Evolutionary conservation across 2,113 vertebrate genomes (phyloP).

Genomic region (Bos indicus): DNA sequence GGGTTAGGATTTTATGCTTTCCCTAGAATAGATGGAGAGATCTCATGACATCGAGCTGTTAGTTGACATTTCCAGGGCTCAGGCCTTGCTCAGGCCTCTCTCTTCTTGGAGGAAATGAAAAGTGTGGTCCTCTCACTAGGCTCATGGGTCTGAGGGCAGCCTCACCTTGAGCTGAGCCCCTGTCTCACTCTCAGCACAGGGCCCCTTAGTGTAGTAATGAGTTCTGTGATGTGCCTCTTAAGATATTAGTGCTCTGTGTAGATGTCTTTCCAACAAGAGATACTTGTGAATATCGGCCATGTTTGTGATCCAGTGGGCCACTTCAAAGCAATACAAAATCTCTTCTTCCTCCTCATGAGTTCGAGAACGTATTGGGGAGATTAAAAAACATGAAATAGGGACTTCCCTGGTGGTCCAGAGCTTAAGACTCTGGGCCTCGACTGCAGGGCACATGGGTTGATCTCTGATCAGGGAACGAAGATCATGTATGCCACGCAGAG

Average conservation of each 20-base stretch:
- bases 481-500: background rate
- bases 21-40: background rate
- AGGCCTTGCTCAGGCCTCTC: background rate
- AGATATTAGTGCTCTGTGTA: background rate
- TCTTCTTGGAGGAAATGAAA: background rate
- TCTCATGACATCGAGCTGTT: background rate
- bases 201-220: background rate
- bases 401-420: background rate
- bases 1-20: background rate
- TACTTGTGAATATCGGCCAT: background rate
- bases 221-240: background rate
- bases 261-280: background rate
- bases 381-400: background rate
- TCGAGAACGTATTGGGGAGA: background rate
- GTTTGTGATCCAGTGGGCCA: background rate
- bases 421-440: background rate
- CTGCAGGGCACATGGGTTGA: background rate
- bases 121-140: background rate
- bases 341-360: background rate
- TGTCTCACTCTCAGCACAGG: background rate
- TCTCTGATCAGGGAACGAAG: background rate
- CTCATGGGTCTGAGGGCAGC: background rate
- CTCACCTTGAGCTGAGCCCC: background rate
- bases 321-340: constrained; percentile 20
- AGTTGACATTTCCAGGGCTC: background rate